Percentiles rank a stretch among this genome's conserved stretches.
phyloP scores from a whole-genome alignment of 2,888 invertebrate genomes.

The Caenorhabditis afra region DNA sequence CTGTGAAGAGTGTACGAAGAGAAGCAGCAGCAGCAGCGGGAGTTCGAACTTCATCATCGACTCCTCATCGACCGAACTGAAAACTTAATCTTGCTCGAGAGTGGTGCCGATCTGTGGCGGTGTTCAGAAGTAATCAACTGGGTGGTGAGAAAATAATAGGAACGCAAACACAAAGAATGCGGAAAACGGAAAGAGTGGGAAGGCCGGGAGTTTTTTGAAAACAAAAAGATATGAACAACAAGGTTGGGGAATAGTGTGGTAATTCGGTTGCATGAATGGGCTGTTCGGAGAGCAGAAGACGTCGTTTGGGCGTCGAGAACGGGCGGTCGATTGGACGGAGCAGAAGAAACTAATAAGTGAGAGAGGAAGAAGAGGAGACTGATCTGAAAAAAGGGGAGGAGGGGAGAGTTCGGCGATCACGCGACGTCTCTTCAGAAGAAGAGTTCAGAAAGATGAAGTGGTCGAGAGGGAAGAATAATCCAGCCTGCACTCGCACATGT shows the following conservation, averaged over 20 bases:
- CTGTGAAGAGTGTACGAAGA: conserved; percentile 50
- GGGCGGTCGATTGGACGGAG: background rate
- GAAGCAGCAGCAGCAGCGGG: conserved; percentile 40
- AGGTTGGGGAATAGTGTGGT: background rate
- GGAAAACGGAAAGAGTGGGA: background rate
- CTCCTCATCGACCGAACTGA: conserved; percentile 24
- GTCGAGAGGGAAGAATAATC: conserved; percentile 41
- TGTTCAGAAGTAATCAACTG: conserved; percentile 16
- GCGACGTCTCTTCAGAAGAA: conserved; percentile 4
- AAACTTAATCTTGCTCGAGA: background rate
- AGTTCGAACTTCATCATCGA: conserved; percentile 33
- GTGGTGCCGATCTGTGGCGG: background rate
- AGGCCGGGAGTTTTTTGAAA: background rate
- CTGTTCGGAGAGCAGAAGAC: background rate
- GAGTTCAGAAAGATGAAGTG: conserved; percentile 53
- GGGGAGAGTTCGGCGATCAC: conserved; percentile 13
- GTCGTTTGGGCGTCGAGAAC: too few species aligned
- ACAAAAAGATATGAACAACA: conserved; percentile 3
- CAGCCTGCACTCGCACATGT: conserved; percentile 54
- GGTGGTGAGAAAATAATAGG: background rate
- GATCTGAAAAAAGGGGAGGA: background rate
- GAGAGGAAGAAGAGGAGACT: background rate
- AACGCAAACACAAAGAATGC: background rate
- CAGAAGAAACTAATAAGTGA: background rate
- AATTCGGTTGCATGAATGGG: background rate